phyloP scores from a whole-genome alignment of 2,888 invertebrate species.

The Drosophila peninsularis region DNA sequence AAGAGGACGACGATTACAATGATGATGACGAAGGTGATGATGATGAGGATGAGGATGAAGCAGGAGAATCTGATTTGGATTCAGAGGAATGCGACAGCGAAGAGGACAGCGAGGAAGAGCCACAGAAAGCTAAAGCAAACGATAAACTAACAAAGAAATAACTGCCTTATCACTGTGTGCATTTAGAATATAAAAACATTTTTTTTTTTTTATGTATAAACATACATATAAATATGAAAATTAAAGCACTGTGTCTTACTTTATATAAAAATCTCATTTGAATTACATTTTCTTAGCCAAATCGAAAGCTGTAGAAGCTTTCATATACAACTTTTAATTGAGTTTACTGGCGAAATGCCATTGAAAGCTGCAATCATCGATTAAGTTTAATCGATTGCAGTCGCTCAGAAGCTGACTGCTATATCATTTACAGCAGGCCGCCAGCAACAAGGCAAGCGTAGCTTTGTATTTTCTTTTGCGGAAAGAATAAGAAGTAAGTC shows the following conservation, averaged over 20 bases:
- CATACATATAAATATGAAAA: not conserved
- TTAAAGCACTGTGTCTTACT: not conserved
- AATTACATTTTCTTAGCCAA: not conserved
- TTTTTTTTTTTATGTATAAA: constrained; percentile 1
- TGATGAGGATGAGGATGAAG: constrained; percentile 53
- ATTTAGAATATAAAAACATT: constrained; percentile 3
- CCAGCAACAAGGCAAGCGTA: not conserved
- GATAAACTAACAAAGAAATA: constrained; percentile 14
- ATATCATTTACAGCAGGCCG: not conserved
- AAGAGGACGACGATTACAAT: constrained; percentile 74
- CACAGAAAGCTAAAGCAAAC: constrained; percentile 16
- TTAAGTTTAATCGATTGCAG: not conserved
- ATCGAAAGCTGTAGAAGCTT: constrained; percentile 17
- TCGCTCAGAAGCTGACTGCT: constrained; percentile 2
- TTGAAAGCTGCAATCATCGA: constrained; percentile 12
- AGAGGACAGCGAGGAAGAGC: constrained; percentile 19
- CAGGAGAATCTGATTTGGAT: constrained; percentile 45
- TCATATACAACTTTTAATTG: not conserved
- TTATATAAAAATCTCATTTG: not conserved
- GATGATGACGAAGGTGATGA: constrained; percentile 73
- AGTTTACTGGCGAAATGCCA: constrained; percentile 18
- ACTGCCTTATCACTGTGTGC: not conserved
- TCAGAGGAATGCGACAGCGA: constrained; percentile 53
- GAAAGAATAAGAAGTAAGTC: not conserved
- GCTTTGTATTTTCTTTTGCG: not conserved